Conservation (phyloP, 2,888 invertebrate species). For the Sepioteuthis lessoniana region DNA sequence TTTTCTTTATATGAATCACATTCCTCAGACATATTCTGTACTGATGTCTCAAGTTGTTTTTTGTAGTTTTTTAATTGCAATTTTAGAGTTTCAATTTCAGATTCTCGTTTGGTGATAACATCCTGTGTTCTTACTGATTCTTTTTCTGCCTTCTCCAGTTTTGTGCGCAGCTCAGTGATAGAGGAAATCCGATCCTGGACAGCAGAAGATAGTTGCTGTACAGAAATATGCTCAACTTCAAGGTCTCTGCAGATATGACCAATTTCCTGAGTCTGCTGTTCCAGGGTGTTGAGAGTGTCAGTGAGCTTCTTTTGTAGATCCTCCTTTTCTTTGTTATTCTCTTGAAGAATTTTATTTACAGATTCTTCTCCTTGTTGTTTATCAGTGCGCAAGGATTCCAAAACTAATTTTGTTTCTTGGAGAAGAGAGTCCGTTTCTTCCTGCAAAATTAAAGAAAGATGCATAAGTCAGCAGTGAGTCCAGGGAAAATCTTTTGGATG, state of each 20-base stretch:
- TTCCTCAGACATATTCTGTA: not conserved
- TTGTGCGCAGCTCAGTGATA: conserved; percentile 48
- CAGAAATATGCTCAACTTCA: not conserved
- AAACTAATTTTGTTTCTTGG: not conserved
- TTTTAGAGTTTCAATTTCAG: conserved; percentile 51
- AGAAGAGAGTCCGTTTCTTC: not conserved
- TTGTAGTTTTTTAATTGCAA: conserved; percentile 50
- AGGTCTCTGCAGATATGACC: not conserved
- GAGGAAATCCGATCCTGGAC: not conserved
- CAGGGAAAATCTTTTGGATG: not conserved
- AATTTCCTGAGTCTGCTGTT: conserved; percentile 6
- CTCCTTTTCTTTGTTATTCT: not conserved
- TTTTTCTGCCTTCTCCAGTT: conserved; percentile 52
- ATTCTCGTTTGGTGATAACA: conserved; percentile 74
- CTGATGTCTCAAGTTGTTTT: not conserved
- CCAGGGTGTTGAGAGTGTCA: not conserved
- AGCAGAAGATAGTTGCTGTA: not conserved
- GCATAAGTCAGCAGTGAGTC: not conserved
- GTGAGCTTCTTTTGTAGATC: not conserved
- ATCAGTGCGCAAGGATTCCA: not conserved
- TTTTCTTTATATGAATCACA: conserved; percentile 25
- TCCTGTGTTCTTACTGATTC: conserved; percentile 50
- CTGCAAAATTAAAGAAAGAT: conserved; percentile 38
- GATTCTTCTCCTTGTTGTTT: not conserved
- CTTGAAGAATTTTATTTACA: not conserved